Base-by-base conservation (phyloP, 2,888 invertebrate species). In the Drosophila melanocephala region DNA sequence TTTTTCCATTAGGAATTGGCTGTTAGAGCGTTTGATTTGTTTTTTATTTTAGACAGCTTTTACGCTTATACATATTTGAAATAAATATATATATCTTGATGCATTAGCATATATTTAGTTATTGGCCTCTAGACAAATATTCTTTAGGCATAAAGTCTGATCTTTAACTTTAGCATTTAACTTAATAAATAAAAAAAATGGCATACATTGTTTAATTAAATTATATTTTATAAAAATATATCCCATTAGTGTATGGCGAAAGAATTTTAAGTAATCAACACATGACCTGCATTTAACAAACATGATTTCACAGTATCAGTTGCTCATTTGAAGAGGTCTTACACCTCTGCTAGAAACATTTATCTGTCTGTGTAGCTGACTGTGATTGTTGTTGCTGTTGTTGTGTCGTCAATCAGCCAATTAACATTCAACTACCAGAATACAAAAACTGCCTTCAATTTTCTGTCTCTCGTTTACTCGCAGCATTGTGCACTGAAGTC, bases 401-500 rank as follows among this genome's bases (percentile, higher is more conserved):
- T 69, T 65, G 64, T 57, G 28, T 55, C 39, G 75, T 72, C 84
- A 81, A 76, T 72, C 73, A 75, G 69, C 72, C 85, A 85, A 85
- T 85, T 85, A 90, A 88, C 90, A 80, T 80, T 83, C 68, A 69
- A 85, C 83, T 79, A 73, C 61, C 68, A 70, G 62, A 66, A 77
- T 35, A 81, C 52, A 63, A 51, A 57, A 62, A 39, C 61, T 35
- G 42, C 51, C 16, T 73, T 53, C 57, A 51, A 76, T 37, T 57
- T 47, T 14, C 37, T n/a, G 28, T n/a, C 51, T 35, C 53, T 63
- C 53, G 47, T 5, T 65, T 35, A 28, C 57, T 30, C 72, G 16
- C 35, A 16, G 52, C 57, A 55, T 30, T 63, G 53, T 33, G 52
- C 14, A 50, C 51, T 52, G 70, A 77, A 69, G 70, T 74, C 80